A percentile compares a stretch with the other conserved stretches of the same genome.
Conservation (phyloP, 2,888 invertebrate genomes). For the Piscicola geometra region DNA sequence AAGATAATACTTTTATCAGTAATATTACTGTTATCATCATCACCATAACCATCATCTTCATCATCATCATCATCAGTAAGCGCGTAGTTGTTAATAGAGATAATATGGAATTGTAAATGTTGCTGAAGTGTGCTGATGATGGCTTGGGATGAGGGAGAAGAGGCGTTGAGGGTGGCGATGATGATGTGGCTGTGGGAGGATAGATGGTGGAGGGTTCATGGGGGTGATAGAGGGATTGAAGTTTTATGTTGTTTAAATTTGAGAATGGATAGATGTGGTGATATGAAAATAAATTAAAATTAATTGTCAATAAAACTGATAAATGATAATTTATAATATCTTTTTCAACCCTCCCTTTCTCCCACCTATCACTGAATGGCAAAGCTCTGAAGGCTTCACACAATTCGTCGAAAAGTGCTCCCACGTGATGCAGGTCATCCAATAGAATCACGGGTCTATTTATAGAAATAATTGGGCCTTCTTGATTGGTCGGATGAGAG, state of each 20-base stretch:
- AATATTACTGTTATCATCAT: too few relatives aligned
- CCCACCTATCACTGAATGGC: too few relatives aligned
- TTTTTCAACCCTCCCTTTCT: too few relatives aligned
- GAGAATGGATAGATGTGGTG: too few relatives aligned
- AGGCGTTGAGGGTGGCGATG: neutral
- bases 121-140: neutral
- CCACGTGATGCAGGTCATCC: conserved; percentile 85
- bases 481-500: neutral
- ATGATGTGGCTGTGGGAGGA: neutral
- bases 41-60: too few relatives aligned
- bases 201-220: too few relatives aligned
- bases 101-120: neutral
- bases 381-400: too few relatives aligned
- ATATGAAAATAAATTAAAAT: too few relatives aligned
- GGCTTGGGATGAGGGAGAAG: neutral
- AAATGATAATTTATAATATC: too few relatives aligned
- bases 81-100: neutral
- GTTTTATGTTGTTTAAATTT: too few relatives aligned
- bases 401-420: conserved; percentile 60
- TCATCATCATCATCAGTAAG: neutral
- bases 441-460: conserved; percentile 73
- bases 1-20: too few relatives aligned
- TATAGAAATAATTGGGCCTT: neutral
- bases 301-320: neutral
- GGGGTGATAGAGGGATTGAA: too few relatives aligned